These are phyloP conservation scores for Cercopithecus hamlyni DNA, from an alignment of 2,797 vertebrate genomes.

Conservation along the genomic window DNA sequence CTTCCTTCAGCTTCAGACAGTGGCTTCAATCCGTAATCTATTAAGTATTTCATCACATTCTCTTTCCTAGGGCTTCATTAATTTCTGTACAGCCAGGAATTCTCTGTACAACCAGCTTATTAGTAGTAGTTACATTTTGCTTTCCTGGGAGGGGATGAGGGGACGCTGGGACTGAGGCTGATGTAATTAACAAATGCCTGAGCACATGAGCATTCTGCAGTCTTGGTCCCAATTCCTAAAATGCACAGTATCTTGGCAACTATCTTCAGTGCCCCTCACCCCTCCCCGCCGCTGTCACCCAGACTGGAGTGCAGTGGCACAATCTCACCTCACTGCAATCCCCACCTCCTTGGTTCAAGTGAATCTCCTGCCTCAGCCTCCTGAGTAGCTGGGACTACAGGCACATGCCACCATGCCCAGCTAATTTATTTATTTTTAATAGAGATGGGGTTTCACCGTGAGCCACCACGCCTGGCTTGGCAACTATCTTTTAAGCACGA, in stretches of 20 bases:
- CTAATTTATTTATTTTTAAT: background rate
- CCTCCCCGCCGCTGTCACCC: background rate
- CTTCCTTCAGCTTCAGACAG: background rate
- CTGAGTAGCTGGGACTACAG: background rate
- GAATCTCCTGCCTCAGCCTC: background rate
- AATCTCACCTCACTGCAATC: background rate
- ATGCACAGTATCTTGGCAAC: conserved; percentile 74
- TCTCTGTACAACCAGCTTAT: background rate
- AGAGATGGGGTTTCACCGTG: background rate
- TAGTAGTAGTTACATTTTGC: conserved; percentile 55
- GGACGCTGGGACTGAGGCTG: conserved; percentile 67
- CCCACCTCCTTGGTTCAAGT: background rate
- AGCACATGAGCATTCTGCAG: conserved; percentile 78
- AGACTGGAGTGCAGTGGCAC: background rate
- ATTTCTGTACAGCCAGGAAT: background rate
- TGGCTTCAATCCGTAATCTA: conserved; percentile 47
- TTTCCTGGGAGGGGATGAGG: conserved; percentile 65
- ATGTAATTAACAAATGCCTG: conserved; percentile 77
- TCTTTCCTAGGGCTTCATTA: conserved; percentile 62
- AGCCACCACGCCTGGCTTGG: conserved; percentile 18
- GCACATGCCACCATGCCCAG: background rate
- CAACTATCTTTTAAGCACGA: conserved; percentile 13
- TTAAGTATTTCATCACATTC: conserved; percentile 37
- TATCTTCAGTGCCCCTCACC: background rate
- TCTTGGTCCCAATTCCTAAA: conserved; percentile 76